Evolutionary conservation across 1,140 invertebrate species (phyloP).

Genomic region (Calephelis nemesis): DNA sequence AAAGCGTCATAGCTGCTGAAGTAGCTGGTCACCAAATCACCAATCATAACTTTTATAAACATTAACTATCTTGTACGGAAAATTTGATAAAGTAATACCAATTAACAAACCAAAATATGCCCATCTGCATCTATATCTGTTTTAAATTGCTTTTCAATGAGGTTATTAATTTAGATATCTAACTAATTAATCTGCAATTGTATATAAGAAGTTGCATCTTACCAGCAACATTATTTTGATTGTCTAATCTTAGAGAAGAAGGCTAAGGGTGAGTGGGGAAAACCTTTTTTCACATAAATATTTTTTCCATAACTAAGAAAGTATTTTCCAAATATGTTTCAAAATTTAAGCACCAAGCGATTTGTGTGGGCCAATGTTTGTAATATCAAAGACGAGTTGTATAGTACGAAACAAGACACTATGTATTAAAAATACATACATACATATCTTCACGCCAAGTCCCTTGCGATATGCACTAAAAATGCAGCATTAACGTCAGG

Average conservation of each 20-base stretch:
- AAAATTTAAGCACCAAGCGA: too few species aligned
- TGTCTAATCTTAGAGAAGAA: not conserved
- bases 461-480: too few species aligned
- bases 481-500: too few species aligned
- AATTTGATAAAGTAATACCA: not conserved
- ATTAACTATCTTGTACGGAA: not conserved
- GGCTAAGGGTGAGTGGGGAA: not conserved
- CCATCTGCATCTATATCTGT: not conserved
- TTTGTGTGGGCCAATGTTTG: too few species aligned
- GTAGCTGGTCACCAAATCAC: not conserved
- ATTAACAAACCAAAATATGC: not conserved
- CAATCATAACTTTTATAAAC: not conserved
- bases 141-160: constrained; percentile 1
- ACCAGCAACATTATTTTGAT: not conserved
- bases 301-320: not conserved
- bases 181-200: not conserved
- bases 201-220: not conserved
- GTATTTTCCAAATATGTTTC: too few species aligned
- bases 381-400: too few species aligned
- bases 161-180: not conserved
- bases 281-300: not conserved
- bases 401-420: too few species aligned
- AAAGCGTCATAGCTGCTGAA: too few species aligned
- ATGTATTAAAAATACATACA: too few species aligned
- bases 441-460: too few species aligned